A percentile compares a stretch with the other conserved stretches of the same genome.
Conservation (phyloP, 1,140 invertebrate genomes). For the Triops cancriformis region DNA sequence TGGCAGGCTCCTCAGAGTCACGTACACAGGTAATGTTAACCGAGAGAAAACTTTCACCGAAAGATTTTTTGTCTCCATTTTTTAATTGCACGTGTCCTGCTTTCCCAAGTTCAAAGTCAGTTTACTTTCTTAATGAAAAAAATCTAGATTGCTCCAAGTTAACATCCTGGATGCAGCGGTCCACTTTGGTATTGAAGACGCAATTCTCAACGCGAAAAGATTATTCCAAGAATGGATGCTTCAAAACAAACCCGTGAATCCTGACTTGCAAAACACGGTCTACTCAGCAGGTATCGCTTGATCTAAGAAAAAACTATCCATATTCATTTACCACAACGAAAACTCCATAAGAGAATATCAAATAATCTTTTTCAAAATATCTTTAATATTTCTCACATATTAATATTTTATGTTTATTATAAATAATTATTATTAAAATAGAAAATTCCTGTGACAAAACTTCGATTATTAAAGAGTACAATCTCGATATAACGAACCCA, state of each 20-base stretch:
- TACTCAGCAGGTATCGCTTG: constrained; percentile 54
- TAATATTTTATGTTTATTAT: too few relatives aligned
- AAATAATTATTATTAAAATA: too few relatives aligned
- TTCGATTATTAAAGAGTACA: too few relatives aligned
- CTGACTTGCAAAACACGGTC: constrained; percentile 62
- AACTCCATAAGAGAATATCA: too few relatives aligned
- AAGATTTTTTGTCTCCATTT: neutral
- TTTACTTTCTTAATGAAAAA: constrained; percentile 3
- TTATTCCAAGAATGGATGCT: constrained; percentile 58
- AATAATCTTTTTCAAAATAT: too few relatives aligned
- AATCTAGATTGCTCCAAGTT: constrained; percentile 48
- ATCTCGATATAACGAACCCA: too few relatives aligned
- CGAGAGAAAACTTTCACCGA: too few relatives aligned
- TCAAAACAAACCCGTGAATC: constrained; percentile 48
- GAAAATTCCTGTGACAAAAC: too few relatives aligned
- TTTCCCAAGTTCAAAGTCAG: neutral
- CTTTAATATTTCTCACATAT: too few relatives aligned
- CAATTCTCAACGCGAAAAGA: constrained; percentile 51
- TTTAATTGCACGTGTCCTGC: neutral
- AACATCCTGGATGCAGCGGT: constrained; percentile 52
- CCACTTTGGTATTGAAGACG: constrained; percentile 50
- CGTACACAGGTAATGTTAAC: constrained; percentile 49
- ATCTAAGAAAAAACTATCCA: too few relatives aligned
- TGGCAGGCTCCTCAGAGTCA: constrained; percentile 59
- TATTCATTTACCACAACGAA: too few relatives aligned